Conservation (phyloP, 2,113 vertebrate genomes). For the Hippoglossus stenolepis region DNA sequence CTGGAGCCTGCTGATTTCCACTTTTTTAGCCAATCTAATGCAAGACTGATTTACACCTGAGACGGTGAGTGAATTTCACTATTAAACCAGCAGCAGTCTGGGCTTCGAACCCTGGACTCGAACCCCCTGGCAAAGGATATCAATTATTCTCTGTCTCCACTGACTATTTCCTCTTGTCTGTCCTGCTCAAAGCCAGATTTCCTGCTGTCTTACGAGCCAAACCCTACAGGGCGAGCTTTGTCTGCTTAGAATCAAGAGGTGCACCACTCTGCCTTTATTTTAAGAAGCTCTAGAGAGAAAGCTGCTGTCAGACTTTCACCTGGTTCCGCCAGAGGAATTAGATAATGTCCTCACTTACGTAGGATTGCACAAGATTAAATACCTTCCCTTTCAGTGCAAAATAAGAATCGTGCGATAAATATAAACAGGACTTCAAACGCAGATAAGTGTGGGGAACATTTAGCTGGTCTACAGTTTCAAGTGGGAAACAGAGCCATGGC, state of each 20-base stretch:
- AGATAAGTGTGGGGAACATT: background rate
- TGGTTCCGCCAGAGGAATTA: too few relatives aligned
- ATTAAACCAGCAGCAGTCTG: background rate
- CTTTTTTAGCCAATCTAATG: background rate
- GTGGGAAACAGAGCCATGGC: background rate
- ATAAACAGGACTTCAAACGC: background rate
- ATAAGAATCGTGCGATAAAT: too few relatives aligned
- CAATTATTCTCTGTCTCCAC: constrained; percentile 14
- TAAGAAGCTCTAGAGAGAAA: too few relatives aligned
- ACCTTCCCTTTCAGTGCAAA: too few relatives aligned
- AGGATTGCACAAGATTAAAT: constrained; percentile 6
- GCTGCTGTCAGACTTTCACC: too few relatives aligned
- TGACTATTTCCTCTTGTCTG: constrained; percentile 2
- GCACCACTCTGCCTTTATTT: too few relatives aligned
- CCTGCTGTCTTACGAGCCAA: background rate
- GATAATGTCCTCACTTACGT: too few relatives aligned
- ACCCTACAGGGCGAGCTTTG: background rate
- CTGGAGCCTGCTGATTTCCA: background rate
- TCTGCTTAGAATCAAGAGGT: too few relatives aligned
- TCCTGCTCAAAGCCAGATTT: constrained; percentile 19
- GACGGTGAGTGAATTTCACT: constrained; percentile 1
- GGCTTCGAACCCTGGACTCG: background rate
- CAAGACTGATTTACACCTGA: background rate
- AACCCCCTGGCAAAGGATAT: background rate
- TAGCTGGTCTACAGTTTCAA: background rate